A percentile compares a stretch with the other conserved stretches of the same genome.
These are phyloP conservation scores for Meteorus cinctellus DNA, from an alignment of 2,888 invertebrate species.

Conservation along the genomic window DNA sequence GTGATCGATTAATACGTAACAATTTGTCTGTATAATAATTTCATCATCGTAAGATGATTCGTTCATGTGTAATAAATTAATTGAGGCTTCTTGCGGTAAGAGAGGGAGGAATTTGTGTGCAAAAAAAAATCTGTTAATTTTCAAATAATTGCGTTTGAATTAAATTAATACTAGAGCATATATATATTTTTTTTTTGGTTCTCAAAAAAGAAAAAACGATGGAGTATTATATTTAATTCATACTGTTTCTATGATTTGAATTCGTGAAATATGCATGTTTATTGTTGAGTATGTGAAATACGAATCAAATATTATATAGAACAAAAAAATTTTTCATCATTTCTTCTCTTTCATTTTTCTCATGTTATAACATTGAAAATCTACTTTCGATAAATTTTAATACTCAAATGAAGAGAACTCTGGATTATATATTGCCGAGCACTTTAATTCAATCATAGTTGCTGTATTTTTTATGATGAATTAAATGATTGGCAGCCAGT, in stretches of 20 bases:
- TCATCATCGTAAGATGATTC: not conserved
- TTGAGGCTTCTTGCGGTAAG: not conserved
- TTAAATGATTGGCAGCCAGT: constrained; percentile 62
- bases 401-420: no score
- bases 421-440: constrained; percentile 55
- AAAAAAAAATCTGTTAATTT: not conserved
- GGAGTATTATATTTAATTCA: constrained; percentile 25
- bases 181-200: constrained; percentile 52
- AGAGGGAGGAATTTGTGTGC: not conserved
- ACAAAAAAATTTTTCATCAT: not conserved
- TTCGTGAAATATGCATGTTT: not conserved
- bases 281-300: not conserved
- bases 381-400: not conserved
- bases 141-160: not conserved
- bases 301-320: not conserved
- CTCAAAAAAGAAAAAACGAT: not conserved
- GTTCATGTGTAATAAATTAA: constrained; percentile 38
- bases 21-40: constrained; percentile 6
- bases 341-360: not conserved
- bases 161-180: not conserved
- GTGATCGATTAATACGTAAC: not conserved
- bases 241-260: not conserved
- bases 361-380: not conserved
- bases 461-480: constrained; percentile 64
- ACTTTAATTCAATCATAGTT: constrained; percentile 64